A percentile compares a stretch with the other conserved stretches of the same genome.
phyloP scores from a whole-genome alignment of 2,113 vertebrate species.

The Syrrhaptes paradoxus region DNA sequence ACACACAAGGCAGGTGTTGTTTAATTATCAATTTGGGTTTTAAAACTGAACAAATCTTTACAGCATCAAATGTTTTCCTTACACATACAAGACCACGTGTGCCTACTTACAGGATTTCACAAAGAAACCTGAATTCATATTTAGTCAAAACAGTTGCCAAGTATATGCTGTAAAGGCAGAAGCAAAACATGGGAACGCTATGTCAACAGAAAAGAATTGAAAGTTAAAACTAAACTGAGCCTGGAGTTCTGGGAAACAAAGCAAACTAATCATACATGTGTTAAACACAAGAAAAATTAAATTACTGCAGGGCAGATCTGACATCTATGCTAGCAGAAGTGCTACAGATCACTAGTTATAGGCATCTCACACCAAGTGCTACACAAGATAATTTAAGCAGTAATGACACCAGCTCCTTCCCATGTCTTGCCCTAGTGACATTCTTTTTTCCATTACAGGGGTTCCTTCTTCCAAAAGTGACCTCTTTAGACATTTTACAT shows the following conservation, averaged over 20 bases:
- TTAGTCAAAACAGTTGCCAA: background rate
- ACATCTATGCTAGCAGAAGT: background rate
- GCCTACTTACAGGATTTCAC: background rate
- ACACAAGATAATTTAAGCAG: background rate
- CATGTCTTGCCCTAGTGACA: background rate
- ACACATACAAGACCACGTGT: background rate
- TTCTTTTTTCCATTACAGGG: background rate
- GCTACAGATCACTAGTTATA: background rate
- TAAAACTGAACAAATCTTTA: background rate
- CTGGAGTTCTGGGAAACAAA: background rate
- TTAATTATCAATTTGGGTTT: background rate
- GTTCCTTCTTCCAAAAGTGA: background rate
- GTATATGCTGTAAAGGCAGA: background rate
- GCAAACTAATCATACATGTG: background rate
- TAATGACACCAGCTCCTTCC: background rate
- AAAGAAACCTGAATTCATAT: background rate
- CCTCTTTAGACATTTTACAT: background rate
- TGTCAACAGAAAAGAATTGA: background rate
- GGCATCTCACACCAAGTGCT: background rate
- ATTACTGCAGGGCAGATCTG: background rate
- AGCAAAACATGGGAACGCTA: background rate
- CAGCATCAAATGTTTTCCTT: background rate
- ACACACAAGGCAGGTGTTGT: background rate
- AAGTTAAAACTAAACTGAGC: background rate
- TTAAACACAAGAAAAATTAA: conserved; percentile 14